Conservation (phyloP, 2,888 invertebrate genomes). For the Limenitis camilla region DNA sequence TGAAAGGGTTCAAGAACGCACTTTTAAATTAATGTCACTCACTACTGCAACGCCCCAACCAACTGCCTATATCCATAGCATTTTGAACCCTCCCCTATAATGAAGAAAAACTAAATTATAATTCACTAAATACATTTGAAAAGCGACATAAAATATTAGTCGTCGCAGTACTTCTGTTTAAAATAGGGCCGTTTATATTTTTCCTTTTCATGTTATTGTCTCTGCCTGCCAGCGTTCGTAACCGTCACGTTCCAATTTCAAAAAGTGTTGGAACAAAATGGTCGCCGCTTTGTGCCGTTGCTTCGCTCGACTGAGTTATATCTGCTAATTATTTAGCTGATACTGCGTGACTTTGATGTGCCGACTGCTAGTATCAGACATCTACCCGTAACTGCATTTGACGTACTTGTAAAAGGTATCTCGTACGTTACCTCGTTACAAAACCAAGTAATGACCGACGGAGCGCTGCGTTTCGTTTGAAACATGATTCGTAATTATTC, state of each 20-base stretch:
- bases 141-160: slow-evolving; percentile 58
- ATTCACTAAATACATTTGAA: slow-evolving; percentile 36
- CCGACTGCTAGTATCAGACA: slow-evolving; percentile 34
- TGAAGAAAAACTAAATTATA: slow-evolving; percentile 20
- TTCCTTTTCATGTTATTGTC: slow-evolving; percentile 75
- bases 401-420: slow-evolving; percentile 13
- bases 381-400: slow-evolving; percentile 23
- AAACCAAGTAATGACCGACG: slow-evolving; percentile 13
- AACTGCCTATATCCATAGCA: slow-evolving; percentile 33
- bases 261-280: slow-evolving; percentile 75
- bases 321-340: slow-evolving; percentile 70
- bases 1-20: slow-evolving; percentile 76
- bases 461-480: slow-evolving; percentile 14
- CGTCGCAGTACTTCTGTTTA: slow-evolving; percentile 60
- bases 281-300: slow-evolving; percentile 65
- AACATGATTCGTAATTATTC: slow-evolving; percentile 70
- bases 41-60: slow-evolving; percentile 45
- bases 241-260: slow-evolving; percentile 75
- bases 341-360: slow-evolving; percentile 54
- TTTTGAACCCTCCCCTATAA: slow-evolving; percentile 34
- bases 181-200: slow-evolving; percentile 73
- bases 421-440: slow-evolving; percentile 17
- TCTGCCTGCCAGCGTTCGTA: slow-evolving; percentile 70
- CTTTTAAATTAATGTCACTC: slow-evolving; percentile 69
- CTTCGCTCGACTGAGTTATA: slow-evolving; percentile 48